Base-by-base conservation (phyloP, 2,113 vertebrate species). In the Columbina picui region DNA sequence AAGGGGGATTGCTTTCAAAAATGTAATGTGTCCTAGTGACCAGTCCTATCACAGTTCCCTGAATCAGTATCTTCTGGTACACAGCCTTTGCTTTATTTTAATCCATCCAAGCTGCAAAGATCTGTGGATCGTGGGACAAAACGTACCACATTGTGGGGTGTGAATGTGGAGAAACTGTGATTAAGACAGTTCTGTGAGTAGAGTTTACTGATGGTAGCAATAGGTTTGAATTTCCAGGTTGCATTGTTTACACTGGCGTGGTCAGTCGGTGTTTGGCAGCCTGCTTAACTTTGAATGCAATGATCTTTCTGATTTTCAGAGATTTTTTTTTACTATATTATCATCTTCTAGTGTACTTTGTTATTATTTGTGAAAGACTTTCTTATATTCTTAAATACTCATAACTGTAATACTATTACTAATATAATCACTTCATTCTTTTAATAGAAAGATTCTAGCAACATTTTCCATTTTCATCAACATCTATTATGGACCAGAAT, bases 301-400 rank as follows among this genome's bases (percentile, higher is more conserved):
- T 1, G 0, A 60, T 68, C 4, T 65, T 6, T 30, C 74, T 0
- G 1, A 12, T 68, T 84, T 53, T 71, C 27, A 32, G 20, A 23
- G 1, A 13, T 30, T 56, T 43, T 41, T 38, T 10, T 59, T 53
- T 7, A 29, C 5, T 27, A 9, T 11, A 18, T 19, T 7, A 14
- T 67, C 3, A 80, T 32, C 9, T 56, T 39, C 29, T 81, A 50
- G 12, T 4, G 3, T 50, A 23, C 4, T 41, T 64, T 55, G 15
- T 20, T 32, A 36, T 63, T 56, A 45, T 56, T 27, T 64, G 25
- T 60, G 7, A 25, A 69, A 88, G 43, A 74, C 8, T 68, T 89
- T 90, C 23, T 70, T 65, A 5, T 74, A 17, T 52, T 80, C 27
- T 45, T 38, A 52, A 47, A 63, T 45, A 41, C 9, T 81, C 7